Conservation (phyloP, 2,113 vertebrate genomes). For the Apistogramma diplotaenia region DNA sequence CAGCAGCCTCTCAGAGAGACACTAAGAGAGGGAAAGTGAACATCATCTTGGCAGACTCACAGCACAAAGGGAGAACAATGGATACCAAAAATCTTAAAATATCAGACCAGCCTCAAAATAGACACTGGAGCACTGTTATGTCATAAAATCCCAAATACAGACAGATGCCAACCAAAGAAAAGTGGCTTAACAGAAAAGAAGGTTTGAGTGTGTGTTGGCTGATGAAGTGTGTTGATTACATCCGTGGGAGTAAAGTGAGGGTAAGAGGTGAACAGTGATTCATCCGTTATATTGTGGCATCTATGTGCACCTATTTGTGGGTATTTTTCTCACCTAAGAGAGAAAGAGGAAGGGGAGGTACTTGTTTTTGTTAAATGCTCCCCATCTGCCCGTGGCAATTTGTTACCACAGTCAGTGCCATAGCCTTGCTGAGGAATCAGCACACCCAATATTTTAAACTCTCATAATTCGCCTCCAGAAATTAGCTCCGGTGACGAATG, state of each 20-base stretch:
- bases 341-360: neutral
- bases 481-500: neutral
- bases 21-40: neutral
- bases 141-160: neutral
- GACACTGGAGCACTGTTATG: neutral
- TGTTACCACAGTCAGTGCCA: neutral
- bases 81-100: neutral
- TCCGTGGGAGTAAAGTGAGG: neutral
- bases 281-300: neutral
- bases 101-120: neutral
- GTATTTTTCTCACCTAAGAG: neutral
- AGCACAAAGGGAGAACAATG: neutral
- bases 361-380: neutral
- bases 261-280: neutral
- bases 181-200: neutral
- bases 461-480: neutral
- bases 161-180: neutral
- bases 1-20: neutral
- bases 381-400: neutral
- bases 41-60: neutral
- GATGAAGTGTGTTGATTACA: neutral
- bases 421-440: neutral
- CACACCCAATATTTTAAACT: neutral
- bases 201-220: neutral
- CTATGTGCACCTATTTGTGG: rapidly evolving